These are phyloP conservation scores for Telmatochromis sp. DNA, from an alignment of 2,113 vertebrate species.

Conservation along the genomic window DNA sequence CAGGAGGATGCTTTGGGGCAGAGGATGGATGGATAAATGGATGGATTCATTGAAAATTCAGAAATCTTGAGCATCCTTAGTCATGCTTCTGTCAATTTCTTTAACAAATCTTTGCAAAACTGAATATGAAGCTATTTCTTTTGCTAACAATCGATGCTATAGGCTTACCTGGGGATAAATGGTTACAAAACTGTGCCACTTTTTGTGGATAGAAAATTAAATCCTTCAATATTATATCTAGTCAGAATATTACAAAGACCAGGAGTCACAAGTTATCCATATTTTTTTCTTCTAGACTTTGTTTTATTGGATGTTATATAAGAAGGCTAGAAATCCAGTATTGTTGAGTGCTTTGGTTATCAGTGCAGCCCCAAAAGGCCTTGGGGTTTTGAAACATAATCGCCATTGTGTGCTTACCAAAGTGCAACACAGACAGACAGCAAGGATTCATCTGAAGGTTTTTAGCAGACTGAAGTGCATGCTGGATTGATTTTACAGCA, in stretches of 20 bases:
- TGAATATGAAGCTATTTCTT: neutral
- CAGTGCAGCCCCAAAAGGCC: neutral
- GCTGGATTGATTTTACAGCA: conserved; percentile 41
- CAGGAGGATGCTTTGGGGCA: neutral
- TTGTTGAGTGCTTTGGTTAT: neutral
- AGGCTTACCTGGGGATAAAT: neutral
- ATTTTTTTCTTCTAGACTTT: neutral
- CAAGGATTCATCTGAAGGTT: conserved; percentile 1
- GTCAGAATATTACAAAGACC: neutral
- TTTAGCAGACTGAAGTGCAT: neutral
- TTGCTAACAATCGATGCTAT: neutral
- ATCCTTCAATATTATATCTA: neutral
- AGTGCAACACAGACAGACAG: neutral
- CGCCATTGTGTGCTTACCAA: neutral
- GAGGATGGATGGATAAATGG: neutral
- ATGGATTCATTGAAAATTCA: neutral
- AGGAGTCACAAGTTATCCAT: neutral
- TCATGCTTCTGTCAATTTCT: neutral
- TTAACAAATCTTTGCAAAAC: neutral
- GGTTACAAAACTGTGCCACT: neutral
- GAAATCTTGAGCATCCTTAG: neutral
- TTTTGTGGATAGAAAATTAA: neutral
- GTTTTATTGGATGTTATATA: neutral
- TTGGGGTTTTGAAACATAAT: conserved; percentile 1
- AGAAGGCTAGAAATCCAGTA: neutral